Evolutionary conservation across 2,888 invertebrate genomes (phyloP), one percentile per base, ranked within the genome.

Genomic region (Adelognathus sp.): DNA sequence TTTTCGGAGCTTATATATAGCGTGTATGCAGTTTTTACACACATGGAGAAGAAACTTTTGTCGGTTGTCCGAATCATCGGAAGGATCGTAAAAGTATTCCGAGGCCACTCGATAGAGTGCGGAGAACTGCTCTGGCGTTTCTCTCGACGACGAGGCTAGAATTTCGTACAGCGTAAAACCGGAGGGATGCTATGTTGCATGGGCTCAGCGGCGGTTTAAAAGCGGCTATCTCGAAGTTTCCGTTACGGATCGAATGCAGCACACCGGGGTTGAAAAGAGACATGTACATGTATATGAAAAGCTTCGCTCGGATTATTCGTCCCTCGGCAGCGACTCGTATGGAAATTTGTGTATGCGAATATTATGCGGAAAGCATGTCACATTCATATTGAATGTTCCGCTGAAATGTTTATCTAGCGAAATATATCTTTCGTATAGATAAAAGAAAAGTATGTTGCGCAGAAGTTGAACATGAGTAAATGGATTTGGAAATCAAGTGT

Each of bases 1-100:
- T 18, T 2, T 18, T 7, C 9, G 9, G 44, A 46, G 18, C 44
- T 21, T 16, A 9, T 9, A 18, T 46, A 9, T 7, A 46, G 9
- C 9, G 1, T 46, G 3, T 9, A 21, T 6, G 11, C 14, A 14
- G 16, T 3, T 41, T 41, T 14, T 4, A 6, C 16, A 6, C 6
- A 6, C 44, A 7, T 18, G 31, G 29, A 58, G n/a, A 63, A 58
- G 18, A 64, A 60, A 66, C 58, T 76, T 50, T 66, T 9, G 50
- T 60, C 44, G 50, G 39, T 39, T 7, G 66, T 14, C 39, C 39
- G 72, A 76, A 71, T 76, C 66, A 66, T 66, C 41, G 52, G 36
- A n/a, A 72, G 41, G 58, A 64, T 71, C 58, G 39, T 66, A 66
- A 76, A 76, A 76, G 50, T 50, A 54, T 72, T 31, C 60, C 0